phyloP scores from a whole-genome alignment of 2,113 vertebrate species.

The Dolichallabes microphthalmus region DNA sequence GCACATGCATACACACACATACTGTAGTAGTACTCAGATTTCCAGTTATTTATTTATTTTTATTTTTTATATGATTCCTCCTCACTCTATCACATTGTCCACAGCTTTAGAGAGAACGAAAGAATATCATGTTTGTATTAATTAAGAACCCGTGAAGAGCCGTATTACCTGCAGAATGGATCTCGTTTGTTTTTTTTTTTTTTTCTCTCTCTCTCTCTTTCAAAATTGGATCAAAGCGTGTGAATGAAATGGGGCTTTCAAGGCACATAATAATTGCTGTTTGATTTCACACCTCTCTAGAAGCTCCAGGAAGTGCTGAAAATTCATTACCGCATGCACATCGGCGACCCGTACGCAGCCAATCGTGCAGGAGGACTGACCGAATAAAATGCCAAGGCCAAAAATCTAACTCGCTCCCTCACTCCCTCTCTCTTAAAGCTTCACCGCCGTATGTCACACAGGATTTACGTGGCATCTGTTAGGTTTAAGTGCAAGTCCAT shows the following conservation, averaged over 20 bases:
- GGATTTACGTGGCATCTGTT: too few relatives aligned
- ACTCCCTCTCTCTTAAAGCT: background rate
- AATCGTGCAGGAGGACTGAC: conserved; percentile 26
- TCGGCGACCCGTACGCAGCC: background rate
- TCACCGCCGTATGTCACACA: background rate
- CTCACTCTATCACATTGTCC: conserved; percentile 30
- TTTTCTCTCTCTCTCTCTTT: too few relatives aligned
- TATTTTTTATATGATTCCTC: conserved; percentile 3
- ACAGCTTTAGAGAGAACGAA: background rate
- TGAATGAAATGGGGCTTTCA: conserved; percentile 41
- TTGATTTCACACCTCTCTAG: conserved; percentile 50
- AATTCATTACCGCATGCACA: conserved; percentile 35
- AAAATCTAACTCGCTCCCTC: conserved; percentile 16
- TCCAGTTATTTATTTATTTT: background rate
- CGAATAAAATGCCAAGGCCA: conserved; percentile 24
- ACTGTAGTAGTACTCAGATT: background rate
- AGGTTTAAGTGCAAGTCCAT: too few relatives aligned
- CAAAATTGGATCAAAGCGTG: conserved; percentile 33
- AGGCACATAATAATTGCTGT: conserved; percentile 39
- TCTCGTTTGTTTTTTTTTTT: conserved; percentile 27
- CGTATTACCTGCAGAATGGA: conserved; percentile 13
- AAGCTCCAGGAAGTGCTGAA: conserved; percentile 29
- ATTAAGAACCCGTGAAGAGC: conserved; percentile 41
- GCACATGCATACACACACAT: background rate
- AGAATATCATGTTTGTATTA: conserved; percentile 9